phyloP scores from a whole-genome alignment of 2,113 vertebrate species.

The Triplophysa rosa region DNA sequence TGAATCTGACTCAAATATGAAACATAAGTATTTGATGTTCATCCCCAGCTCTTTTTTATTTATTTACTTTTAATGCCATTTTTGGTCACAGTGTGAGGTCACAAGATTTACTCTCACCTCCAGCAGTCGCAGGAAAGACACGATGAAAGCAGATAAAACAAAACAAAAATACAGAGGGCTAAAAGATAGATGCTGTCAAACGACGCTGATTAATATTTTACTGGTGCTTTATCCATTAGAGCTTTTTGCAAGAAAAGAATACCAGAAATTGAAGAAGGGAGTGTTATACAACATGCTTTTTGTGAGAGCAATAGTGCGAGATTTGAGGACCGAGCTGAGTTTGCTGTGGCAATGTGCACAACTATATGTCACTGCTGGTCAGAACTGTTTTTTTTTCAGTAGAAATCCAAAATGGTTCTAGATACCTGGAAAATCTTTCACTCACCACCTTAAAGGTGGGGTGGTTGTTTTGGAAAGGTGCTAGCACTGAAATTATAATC shows the following conservation, averaged over 20 bases:
- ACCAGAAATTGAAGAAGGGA: constrained; percentile 27
- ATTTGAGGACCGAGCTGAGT: not conserved
- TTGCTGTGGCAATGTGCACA: not conserved
- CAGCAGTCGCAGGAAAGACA: constrained; percentile 56
- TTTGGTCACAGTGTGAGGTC: constrained; percentile 61
- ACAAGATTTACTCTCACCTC: constrained; percentile 53
- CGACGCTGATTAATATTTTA: constrained; percentile 78
- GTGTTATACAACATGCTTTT: constrained; percentile 14
- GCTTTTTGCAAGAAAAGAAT: constrained; percentile 63
- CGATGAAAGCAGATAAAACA: constrained; percentile 12
- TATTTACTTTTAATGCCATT: constrained; percentile 65
- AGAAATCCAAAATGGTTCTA: not conserved
- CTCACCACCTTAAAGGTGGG: not conserved
- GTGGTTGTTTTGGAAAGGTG: too few relatives aligned
- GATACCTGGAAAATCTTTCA: not conserved
- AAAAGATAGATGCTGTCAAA: constrained; percentile 78
- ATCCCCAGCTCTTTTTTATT: constrained; percentile 57
- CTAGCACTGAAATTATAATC: too few relatives aligned
- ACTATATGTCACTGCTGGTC: not conserved
- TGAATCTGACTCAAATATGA: constrained; percentile 68
- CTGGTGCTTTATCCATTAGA: constrained; percentile 73
- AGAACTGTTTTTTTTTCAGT: not conserved
- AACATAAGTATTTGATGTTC: constrained; percentile 74
- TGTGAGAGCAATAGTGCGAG: not conserved
- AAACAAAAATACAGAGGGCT: constrained; percentile 58